Evolutionary conservation across 2,888 invertebrate species (phyloP), one percentile per base, ranked within the genome.

Genomic region (Tanytarsus gracilentus): DNA sequence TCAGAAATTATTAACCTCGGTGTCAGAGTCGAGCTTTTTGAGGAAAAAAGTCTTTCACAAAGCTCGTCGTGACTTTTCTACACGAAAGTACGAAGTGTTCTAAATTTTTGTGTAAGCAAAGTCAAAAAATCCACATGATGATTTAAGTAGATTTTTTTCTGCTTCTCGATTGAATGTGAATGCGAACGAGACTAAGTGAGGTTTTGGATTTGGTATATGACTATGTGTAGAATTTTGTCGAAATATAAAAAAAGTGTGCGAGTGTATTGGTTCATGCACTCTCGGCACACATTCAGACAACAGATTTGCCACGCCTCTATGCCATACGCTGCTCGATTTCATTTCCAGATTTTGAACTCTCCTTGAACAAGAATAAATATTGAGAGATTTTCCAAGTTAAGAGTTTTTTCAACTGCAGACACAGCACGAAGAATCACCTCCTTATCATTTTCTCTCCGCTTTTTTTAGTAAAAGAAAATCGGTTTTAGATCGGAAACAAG

Each of bases 1-100:
- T 14, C 23, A 21, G n/a, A 48, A 21, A n/a, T n/a, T n/a, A n/a
- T n/a, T n/a, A n/a, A n/a, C n/a, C n/a, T n/a, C n/a, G n/a, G n/a
- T n/a, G n/a, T n/a, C n/a, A n/a, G n/a, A n/a, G n/a, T n/a, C n/a
- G n/a, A n/a, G n/a, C n/a, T n/a, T n/a, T n/a, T n/a, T n/a, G n/a
- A n/a, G n/a, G n/a, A n/a, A n/a, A n/a, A n/a, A n/a, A n/a, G n/a
- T n/a, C n/a, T n/a, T n/a, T n/a, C n/a, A n/a, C n/a, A n/a, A n/a
- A n/a, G n/a, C n/a, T n/a, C n/a, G n/a, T n/a, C n/a, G n/a, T n/a
- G n/a, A n/a, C n/a, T n/a, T n/a, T n/a, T n/a, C n/a, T n/a, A 58
- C 26, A 18, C 48, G 58, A 58, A 29, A 58, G 58, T 40, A 58
- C 48, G 30, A 29, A 29, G 44, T 58, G 58, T 58, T 58, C 58